Evolutionary conservation across 2,113 vertebrate genomes (phyloP).

Genomic region (Anhinga anhinga): DNA sequence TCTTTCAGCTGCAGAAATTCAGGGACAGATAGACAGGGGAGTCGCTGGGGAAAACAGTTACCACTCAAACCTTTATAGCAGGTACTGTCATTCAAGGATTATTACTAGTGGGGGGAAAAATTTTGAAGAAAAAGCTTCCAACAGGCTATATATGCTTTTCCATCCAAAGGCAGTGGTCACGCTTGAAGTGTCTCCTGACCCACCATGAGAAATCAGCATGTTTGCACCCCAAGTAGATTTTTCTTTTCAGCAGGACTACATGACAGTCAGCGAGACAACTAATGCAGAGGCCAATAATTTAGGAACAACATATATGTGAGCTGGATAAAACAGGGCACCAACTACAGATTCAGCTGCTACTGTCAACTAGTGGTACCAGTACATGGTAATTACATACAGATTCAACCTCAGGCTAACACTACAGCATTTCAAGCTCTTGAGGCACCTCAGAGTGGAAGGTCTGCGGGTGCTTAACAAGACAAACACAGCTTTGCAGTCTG

Average conservation of each 20-base stretch:
- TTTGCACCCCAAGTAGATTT: neutral
- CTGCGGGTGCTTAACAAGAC: neutral
- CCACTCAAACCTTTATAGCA: neutral
- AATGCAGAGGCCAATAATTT: neutral
- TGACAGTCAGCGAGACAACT: neutral
- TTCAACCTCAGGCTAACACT: neutral
- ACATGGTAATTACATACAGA: neutral
- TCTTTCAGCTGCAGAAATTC: neutral
- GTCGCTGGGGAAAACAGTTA: neutral
- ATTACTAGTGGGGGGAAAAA: neutral
- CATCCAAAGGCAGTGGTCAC: neutral
- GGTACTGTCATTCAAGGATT: neutral
- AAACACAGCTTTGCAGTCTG: neutral
- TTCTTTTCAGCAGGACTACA: neutral
- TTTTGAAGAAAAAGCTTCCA: neutral
- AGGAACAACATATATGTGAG: neutral
- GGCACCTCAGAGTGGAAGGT: neutral
- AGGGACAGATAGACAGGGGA: neutral
- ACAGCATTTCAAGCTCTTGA: neutral
- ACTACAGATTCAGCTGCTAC: neutral
- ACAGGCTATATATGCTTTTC: neutral
- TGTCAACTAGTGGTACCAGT: neutral
- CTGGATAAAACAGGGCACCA: neutral
- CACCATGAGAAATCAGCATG: neutral
- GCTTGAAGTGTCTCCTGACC: neutral